These are phyloP conservation scores for Lamellibrachia satsuma DNA, from an alignment of 2,888 invertebrate species.

Conservation along the genomic window DNA sequence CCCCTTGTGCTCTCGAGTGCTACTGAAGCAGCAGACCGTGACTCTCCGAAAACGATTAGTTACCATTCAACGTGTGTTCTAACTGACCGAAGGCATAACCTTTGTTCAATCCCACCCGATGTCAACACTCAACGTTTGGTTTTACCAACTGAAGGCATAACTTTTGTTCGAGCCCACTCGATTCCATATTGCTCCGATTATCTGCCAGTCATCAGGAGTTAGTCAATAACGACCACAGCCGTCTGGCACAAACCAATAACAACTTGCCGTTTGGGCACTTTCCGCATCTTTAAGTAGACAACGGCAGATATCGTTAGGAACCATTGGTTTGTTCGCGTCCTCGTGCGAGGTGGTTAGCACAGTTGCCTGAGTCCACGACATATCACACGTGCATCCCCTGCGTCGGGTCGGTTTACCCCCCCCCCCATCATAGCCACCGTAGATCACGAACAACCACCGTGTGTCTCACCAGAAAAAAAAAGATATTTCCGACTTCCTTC, in stretches of 20 bases:
- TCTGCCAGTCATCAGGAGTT: background rate
- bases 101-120: background rate
- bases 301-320: background rate
- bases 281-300: background rate
- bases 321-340: background rate
- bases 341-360: background rate
- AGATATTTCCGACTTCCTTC: too few relatives aligned
- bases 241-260: background rate
- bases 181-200: background rate
- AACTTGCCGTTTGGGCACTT: background rate
- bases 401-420: background rate
- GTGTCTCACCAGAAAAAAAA: too few relatives aligned
- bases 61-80: background rate
- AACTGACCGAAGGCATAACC: background rate
- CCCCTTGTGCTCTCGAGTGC: too few relatives aligned
- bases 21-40: background rate
- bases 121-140: background rate
- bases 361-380: background rate
- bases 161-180: background rate
- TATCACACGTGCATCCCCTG: background rate
- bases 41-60: background rate
- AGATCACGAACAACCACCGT: background rate
- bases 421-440: background rate
- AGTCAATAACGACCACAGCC: background rate
- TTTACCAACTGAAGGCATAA: background rate